These are phyloP conservation scores for Hypercompe scribonia DNA, from an alignment of 2,888 invertebrate genomes.

Conservation along the genomic window DNA sequence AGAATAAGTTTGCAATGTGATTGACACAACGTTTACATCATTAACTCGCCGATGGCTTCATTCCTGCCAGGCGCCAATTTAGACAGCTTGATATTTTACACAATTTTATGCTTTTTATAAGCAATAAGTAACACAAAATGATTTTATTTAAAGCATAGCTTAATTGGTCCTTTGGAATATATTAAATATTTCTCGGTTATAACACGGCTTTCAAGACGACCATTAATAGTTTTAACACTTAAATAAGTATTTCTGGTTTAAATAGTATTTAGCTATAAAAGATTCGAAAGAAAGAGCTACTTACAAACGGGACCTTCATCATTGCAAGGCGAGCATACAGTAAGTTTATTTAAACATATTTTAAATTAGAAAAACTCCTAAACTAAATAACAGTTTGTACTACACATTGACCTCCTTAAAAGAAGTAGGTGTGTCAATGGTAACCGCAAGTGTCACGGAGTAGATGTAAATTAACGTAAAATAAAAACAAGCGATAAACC, in stretches of 20 bases:
- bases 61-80: constrained; percentile 29
- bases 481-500: constrained; percentile 23
- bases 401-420: constrained; percentile 16
- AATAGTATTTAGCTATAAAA: no score
- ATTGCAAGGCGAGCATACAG: not conserved
- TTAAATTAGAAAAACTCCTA: not conserved
- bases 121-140: no score
- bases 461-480: constrained; percentile 11
- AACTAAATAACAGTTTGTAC: constrained; percentile 7
- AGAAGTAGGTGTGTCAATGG: constrained; percentile 18
- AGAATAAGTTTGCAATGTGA: constrained; percentile 36
- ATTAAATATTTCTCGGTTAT: no score
- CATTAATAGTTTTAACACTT: not conserved
- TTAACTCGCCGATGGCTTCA: constrained; percentile 42
- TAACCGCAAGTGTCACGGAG: constrained; percentile 17
- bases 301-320: not conserved
- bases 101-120: constrained; percentile 10
- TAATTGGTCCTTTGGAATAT: no score
- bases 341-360: not conserved
- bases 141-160: no score
- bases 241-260: no score
- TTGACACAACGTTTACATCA: constrained; percentile 33
- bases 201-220: not conserved
- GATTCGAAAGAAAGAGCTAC: not conserved
- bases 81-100: constrained; percentile 5